Evolutionary conservation across 2,113 vertebrate genomes (phyloP), one percentile per base, ranked within the genome.

Genomic region (Coryphaenoides rupestris): DNA sequence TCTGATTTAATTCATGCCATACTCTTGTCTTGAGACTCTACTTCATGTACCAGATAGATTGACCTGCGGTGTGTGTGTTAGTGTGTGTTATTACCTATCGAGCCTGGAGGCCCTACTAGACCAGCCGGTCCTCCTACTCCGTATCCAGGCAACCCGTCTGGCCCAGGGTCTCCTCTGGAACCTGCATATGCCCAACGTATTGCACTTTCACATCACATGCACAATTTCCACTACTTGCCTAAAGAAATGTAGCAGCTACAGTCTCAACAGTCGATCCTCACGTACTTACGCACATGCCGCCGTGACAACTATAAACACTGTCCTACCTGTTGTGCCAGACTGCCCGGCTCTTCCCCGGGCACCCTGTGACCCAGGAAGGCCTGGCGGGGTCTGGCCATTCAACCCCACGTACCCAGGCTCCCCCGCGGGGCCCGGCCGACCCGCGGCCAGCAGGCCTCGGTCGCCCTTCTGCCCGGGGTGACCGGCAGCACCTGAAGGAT

Each of bases 111-210:
- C 57, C 89, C 89, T 47, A 1, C 1, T 55, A 4, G 50, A 60
- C 89, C 89, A 77, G 69, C 60, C 5, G 66, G 33, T 60, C 89
- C 89, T 4, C 53, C 26, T 59, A 19, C 58, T 28, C 85, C 87
- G 52, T 59, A 62, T 53, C 57, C 63, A 56, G 71, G 55, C 23
- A 17, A 21, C 2, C 86, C 87, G 15, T 85, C 70, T 62, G 59
- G 70, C 53, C 89, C 89, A 56, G 66, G 72, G 5, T 87, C 78
- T 79, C 89, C 89, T 64, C 46, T 78, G 1, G n/a, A 19, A 55
- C 89, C 89, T 90, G 52, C n/a, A 13, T 21, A 66, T 28, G 60
- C 3, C 60, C n/a, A n/a, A 74, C 9, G 33, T 7, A 10, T 9
- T 26, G 19, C 4, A 47, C 5, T 26, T 28, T 47, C 10, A 53